Conservation (phyloP, 2,888 invertebrate species). For the Tetramorium bicarinatum region DNA sequence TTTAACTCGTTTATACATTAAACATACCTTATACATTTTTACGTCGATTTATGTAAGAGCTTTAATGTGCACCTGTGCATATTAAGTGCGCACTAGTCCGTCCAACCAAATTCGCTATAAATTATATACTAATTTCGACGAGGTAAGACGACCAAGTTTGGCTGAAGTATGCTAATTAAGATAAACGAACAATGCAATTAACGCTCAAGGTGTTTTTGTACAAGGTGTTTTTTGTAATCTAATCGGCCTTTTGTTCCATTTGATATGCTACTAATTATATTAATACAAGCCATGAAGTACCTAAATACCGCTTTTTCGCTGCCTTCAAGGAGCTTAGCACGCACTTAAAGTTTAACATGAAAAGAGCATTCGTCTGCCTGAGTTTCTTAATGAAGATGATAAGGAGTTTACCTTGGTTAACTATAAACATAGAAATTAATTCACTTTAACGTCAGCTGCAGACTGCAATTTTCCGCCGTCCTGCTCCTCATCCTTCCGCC, state of each 20-base stretch:
- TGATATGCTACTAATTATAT: slow-evolving; percentile 14
- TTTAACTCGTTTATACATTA: background rate
- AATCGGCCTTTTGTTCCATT: background rate
- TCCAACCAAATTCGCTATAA: background rate
- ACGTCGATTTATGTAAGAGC: background rate
- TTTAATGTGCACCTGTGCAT: background rate
- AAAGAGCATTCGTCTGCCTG: slow-evolving; percentile 28
- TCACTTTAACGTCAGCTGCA: slow-evolving; percentile 30
- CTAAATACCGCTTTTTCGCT: background rate
- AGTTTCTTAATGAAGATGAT: slow-evolving; percentile 27
- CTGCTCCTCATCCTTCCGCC: background rate
- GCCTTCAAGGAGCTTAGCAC: slow-evolving; percentile 1
- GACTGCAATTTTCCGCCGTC: slow-evolving; percentile 62
- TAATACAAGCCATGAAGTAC: background rate
- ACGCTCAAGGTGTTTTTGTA: background rate
- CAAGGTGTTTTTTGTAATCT: background rate
- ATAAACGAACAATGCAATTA: background rate
- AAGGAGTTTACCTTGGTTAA: slow-evolving; percentile 32
- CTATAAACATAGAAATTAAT: slow-evolving; percentile 62
- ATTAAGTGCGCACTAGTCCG: background rate
- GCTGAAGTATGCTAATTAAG: slow-evolving; percentile 11
- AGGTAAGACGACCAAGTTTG: background rate
- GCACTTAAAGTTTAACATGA: slow-evolving; percentile 14
- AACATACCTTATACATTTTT: background rate
- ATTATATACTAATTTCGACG: background rate